Percentiles rank a stretch among this genome's conserved stretches.
Conservation (phyloP, 2,888 invertebrate species). For the Clistopyga incitator region DNA sequence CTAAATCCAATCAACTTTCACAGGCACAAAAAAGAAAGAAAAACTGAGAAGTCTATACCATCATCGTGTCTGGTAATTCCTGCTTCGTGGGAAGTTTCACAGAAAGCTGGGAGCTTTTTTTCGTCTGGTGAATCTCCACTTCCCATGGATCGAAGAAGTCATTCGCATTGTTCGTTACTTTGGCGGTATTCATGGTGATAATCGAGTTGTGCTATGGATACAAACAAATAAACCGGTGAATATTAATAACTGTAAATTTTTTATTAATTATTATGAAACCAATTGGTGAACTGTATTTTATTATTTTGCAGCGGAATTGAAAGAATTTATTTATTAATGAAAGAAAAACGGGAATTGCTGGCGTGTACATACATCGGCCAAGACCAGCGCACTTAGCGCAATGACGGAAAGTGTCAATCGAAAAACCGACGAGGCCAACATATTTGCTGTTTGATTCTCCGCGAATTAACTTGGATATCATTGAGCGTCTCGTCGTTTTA, state of each 20-base stretch:
- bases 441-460: background rate
- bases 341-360: background rate
- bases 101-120: constrained; percentile 9
- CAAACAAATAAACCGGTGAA: background rate
- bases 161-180: constrained; percentile 24
- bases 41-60: background rate
- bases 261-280: no score
- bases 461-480: background rate
- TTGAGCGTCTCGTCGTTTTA: background rate
- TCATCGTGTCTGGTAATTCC: constrained; percentile 2
- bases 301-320: no score
- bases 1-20: no score
- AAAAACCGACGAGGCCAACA: background rate
- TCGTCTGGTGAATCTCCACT: background rate
- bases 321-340: background rate
- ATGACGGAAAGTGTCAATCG: background rate
- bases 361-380: background rate
- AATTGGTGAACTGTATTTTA: no score
- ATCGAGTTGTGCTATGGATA: background rate
- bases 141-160: background rate
- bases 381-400: background rate
- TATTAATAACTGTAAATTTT: background rate
- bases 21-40: background rate
- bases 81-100: constrained; percentile 10
- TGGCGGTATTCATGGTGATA: background rate